A percentile compares a stretch with the other conserved stretches of the same genome.
These are phyloP conservation scores for Grallaria varia DNA, from an alignment of 2,113 vertebrate genomes.

Conservation along the genomic window DNA sequence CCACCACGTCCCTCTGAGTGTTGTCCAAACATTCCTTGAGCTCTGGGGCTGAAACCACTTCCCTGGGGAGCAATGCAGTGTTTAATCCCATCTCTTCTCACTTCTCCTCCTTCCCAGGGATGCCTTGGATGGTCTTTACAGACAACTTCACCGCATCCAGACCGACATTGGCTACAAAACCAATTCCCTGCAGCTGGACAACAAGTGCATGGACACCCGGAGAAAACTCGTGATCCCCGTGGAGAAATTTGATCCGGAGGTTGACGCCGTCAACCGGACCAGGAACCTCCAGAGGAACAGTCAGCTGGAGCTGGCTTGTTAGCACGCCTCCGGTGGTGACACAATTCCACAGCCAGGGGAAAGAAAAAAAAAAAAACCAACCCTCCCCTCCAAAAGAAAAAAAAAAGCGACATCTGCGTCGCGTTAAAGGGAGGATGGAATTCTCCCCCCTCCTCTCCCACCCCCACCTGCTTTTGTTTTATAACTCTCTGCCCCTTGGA, in stretches of 20 bases:
- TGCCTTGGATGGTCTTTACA: conserved; percentile 80
- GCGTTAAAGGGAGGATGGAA: neutral
- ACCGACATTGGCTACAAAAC: conserved; percentile 81
- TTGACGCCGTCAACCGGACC: conserved; percentile 71
- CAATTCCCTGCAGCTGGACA: conserved; percentile 74
- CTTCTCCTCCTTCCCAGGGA: conserved; percentile 66
- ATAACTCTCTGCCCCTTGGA: neutral
- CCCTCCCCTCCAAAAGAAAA: too few species aligned
- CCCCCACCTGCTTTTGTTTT: neutral
- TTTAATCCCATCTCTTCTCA: neutral
- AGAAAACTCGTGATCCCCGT: conserved; percentile 70
- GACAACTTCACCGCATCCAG: conserved; percentile 81
- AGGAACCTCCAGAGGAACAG: conserved; percentile 49
- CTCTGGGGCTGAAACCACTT: neutral
- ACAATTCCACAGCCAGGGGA: neutral
- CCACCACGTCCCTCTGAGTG: neutral
- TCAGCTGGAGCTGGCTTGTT: conserved; percentile 61
- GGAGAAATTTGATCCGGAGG: conserved; percentile 63
- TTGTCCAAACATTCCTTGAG: neutral
- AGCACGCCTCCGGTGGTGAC: neutral
- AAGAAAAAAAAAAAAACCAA: neutral
- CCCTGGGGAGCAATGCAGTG: neutral
- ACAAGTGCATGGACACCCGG: conserved; percentile 75
- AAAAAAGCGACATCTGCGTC: neutral
- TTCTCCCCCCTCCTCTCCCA: too few species aligned